Base-by-base conservation (phyloP, 2,888 invertebrate genomes). In the Philaethria dido region DNA sequence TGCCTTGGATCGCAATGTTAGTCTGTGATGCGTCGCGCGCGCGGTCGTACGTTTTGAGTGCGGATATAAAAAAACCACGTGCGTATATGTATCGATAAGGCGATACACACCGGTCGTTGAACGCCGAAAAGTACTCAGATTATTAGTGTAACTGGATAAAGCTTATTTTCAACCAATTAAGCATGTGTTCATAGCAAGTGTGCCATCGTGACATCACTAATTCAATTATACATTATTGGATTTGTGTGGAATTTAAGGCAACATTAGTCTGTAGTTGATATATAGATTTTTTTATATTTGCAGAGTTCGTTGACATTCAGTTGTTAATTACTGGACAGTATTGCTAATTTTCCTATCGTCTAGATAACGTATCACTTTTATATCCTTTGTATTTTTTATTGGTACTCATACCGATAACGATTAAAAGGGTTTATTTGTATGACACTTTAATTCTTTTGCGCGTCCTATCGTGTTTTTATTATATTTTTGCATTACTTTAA, bases 1-100 rank as follows among this genome's bases (percentile, higher is more conserved):
- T 75, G 74, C 75, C 75, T 77, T 75, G 71, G 50, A 65, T 42
- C 39, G 61, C 45, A 44, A 29, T 62, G 68, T 64, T 86, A 89
- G 90, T 89, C 84, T 81, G 81, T 82, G 76, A 72, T 75, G 78
- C 80, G 87, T 81, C 89, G 89, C 86, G 89, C 85, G 79, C 82
- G 86, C 83, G 88, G 80, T 74, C 83, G 84, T 84, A 88, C 89
- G 89, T 80, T 78, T 74, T 78, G 69, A 75, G 74, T 78, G 62
- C 66, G 42, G 47, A 68, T 60, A 20, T 48, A 36, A 48, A 20
- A 44, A 63, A 66, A 42, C 36, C 71, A 70, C 69, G 70, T 70
- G 72, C 55, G 65, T 39, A 39, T 48, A 62, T 22, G 9, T 64
- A 61, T 50, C 61, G 39, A n/a, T n/a, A n/a, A 54, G 39, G 20